A percentile compares a stretch with the other conserved stretches of the same genome.
phyloP scores from a whole-genome alignment of 2,797 vertebrate species.

The Cynopterus sphinx region DNA sequence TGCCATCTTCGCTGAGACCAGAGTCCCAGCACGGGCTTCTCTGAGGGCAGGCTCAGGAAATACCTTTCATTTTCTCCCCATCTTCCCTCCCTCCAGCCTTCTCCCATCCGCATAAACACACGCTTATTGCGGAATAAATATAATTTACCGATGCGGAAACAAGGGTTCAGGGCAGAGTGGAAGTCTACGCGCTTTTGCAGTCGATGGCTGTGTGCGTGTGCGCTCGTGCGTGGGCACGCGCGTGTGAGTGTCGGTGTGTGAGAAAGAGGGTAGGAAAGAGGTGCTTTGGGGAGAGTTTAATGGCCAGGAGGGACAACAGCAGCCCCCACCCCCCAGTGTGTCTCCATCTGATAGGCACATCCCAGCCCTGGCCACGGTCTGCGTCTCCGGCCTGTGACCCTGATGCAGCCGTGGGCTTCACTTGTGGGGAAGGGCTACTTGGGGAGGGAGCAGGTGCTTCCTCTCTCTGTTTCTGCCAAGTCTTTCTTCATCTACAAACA shows the following conservation, averaged over 20 bases:
- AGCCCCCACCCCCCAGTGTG: background rate
- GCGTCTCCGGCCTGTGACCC: conserved; percentile 52
- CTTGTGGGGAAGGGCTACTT: background rate
- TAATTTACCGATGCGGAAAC: conserved; percentile 17
- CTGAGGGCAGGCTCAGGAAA: background rate
- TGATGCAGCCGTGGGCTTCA: background rate
- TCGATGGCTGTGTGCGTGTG: background rate
- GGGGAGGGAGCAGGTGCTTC: background rate
- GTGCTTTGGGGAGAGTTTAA: background rate
- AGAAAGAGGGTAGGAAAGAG: background rate
- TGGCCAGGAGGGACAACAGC: too few relatives aligned
- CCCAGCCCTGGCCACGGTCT: background rate
- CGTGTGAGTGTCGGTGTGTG: background rate
- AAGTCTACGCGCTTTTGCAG: background rate
- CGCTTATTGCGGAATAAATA: background rate
- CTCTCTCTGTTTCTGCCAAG: background rate
- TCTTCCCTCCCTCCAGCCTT: background rate
- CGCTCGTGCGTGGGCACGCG: too few relatives aligned
- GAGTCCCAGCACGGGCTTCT: background rate
- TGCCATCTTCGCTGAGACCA: background rate
- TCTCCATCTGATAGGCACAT: background rate
- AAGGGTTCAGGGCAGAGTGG: background rate
- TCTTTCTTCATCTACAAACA: background rate
- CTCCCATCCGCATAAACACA: background rate
- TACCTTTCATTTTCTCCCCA: background rate